Base-by-base conservation (phyloP, 2,113 vertebrate genomes). In the Cephalopterus ornatus region DNA sequence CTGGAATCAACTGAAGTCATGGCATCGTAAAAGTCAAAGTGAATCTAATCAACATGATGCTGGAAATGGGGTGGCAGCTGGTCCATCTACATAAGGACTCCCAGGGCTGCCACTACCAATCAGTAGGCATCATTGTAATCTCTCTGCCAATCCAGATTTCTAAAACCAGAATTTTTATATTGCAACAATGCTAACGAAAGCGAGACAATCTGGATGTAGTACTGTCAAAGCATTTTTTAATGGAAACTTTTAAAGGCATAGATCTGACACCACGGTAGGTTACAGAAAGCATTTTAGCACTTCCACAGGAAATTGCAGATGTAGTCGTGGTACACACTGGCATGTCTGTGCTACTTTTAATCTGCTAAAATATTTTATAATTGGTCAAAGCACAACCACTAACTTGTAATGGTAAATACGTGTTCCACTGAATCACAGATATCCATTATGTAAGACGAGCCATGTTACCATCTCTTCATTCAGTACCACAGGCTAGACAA, bases 21-120 rank as follows among this genome's bases (percentile, higher is more conserved):
- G 5, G 37, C 30, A 67, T 56, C 41, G 41, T 47, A 37, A 72
- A 72, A 92, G 62, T 62, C 78, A 42, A 92, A 89, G 35, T 47
- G 44, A 86, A 93, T 82, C 26, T 82, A 92, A 92, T 68, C 49
- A 86, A 44, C 7, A 0, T 6, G 61, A 82, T 74, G n/a, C 14
- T 71, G 47, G 62, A 71, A 92, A 86, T 6, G 12, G 15, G 35
- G 67, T 9, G 92, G 83, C 91, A 93, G 79, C 92, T 83, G 75
- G 39, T 44, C 55, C 30, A 37, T 26, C 70, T 49, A 37, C 77
- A 58, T 77, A n/a, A 86, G 50, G 50, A 50, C 50, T 76, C 68
- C 50, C 56, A 37, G 9, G 12, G 59, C 79, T 88, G 83, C 79
- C 90, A 91, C 24, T 22, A 85, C 52, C 44, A 50, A 94, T 72